Conservation (phyloP, 2,888 invertebrate species). For the Alentia gelatinosa region DNA sequence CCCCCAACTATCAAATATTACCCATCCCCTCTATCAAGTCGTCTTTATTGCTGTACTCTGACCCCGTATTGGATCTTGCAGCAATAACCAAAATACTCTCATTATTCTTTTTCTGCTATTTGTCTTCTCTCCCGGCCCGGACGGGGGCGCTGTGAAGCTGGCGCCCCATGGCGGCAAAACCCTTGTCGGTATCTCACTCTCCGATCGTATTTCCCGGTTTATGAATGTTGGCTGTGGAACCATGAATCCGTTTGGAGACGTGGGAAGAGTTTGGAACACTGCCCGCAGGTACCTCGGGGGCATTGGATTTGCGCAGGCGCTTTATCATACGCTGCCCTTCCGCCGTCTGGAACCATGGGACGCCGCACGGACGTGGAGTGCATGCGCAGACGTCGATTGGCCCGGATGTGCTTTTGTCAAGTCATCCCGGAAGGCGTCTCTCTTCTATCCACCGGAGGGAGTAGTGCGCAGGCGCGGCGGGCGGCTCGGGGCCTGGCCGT, state of each 20-base stretch:
- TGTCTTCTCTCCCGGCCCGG: too few relatives aligned
- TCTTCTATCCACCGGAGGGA: neutral
- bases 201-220: neutral
- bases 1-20: too few relatives aligned
- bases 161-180: too few relatives aligned
- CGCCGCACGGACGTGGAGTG: neutral
- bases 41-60: too few relatives aligned
- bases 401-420: constrained; percentile 22
- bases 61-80: too few relatives aligned
- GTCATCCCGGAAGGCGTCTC: neutral
- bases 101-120: too few relatives aligned
- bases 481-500: neutral
- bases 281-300: neutral
- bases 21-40: too few relatives aligned
- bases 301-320: neutral
- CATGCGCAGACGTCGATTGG: neutral
- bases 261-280: neutral
- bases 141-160: too few relatives aligned
- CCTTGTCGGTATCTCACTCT: neutral
- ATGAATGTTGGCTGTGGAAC: neutral
- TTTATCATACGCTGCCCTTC: neutral
- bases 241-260: neutral
- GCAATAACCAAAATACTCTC: too few relatives aligned
- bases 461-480: neutral
- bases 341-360: neutral